phyloP scores from a whole-genome alignment of 2,888 invertebrate genomes.

The Ornithoptera priamus region DNA sequence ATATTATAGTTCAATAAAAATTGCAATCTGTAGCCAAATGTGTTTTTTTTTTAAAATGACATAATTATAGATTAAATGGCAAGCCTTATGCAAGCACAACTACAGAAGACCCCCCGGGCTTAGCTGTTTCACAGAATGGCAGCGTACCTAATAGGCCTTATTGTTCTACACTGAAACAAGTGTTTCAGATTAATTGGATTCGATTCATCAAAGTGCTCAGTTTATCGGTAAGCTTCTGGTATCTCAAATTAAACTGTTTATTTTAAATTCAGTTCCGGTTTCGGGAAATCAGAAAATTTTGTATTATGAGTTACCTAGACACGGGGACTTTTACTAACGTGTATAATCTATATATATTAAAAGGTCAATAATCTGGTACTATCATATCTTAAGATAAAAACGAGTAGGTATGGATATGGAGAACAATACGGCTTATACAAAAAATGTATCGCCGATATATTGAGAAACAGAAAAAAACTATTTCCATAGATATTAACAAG shows the following conservation, averaged over 20 bases:
- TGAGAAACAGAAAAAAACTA: no score
- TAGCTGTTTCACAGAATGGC: background rate
- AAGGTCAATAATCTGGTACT: no score
- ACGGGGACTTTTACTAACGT: background rate
- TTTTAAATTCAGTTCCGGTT: background rate
- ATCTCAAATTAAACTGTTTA: slow-evolving; percentile 4
- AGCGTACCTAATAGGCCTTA: slow-evolving; percentile 1
- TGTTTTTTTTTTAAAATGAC: no score
- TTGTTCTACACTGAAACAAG: slow-evolving; percentile 9
- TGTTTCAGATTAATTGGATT: slow-evolving; percentile 11
- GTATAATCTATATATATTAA: background rate
- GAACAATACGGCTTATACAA: no score
- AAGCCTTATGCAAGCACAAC: background rate
- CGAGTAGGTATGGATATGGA: no score
- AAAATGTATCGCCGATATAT: no score
- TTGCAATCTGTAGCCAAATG: no score
- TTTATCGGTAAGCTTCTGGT: slow-evolving; percentile 2
- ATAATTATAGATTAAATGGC: no score
- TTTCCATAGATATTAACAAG: no score
- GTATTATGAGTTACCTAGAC: background rate
- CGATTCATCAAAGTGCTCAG: slow-evolving; percentile 6
- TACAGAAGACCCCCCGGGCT: background rate
- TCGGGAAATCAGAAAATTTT: background rate
- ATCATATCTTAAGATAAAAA: no score
- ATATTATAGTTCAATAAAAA: no score